Conservation (phyloP, 2,888 invertebrate genomes). For the Nymphalis c-album region DNA sequence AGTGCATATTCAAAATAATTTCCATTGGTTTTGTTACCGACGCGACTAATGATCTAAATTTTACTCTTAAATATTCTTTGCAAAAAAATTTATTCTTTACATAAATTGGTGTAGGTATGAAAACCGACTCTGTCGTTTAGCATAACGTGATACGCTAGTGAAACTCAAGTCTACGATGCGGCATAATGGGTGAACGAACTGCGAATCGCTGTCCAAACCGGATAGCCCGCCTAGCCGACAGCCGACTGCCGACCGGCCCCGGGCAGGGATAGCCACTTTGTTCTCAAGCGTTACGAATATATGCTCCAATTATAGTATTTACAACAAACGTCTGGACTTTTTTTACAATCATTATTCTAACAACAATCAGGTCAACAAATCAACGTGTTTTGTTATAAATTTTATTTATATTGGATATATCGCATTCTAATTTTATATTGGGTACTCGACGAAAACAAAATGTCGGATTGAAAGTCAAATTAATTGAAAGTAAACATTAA, state of each 20-base stretch:
- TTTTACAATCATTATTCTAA: neutral
- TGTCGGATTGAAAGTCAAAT: no score
- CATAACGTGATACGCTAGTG: constrained; percentile 55
- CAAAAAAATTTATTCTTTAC: neutral
- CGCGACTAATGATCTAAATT: no score
- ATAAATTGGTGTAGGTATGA: constrained; percentile 4
- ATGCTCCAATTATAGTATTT: constrained; percentile 48
- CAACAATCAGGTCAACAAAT: neutral
- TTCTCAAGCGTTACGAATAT: constrained; percentile 43
- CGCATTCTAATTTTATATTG: no score
- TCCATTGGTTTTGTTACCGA: no score
- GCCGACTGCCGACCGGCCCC: constrained; percentile 41
- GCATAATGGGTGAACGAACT: constrained; percentile 74
- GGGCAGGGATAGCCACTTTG: constrained; percentile 46
- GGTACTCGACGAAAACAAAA: no score
- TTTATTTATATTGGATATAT: no score
- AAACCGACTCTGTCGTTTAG: constrained; percentile 37
- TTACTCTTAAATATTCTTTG: no score
- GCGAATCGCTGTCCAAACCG: constrained; percentile 66
- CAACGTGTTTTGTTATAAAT: no score
- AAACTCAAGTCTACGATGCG: constrained; percentile 43
- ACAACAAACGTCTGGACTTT: neutral
- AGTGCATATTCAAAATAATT: no score
- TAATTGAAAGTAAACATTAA: no score
- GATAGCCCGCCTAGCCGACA: constrained; percentile 68